Percentiles rank a stretch among this genome's conserved stretches.
Conservation (phyloP, 2,888 invertebrate species). For the Copidosoma aretas region DNA sequence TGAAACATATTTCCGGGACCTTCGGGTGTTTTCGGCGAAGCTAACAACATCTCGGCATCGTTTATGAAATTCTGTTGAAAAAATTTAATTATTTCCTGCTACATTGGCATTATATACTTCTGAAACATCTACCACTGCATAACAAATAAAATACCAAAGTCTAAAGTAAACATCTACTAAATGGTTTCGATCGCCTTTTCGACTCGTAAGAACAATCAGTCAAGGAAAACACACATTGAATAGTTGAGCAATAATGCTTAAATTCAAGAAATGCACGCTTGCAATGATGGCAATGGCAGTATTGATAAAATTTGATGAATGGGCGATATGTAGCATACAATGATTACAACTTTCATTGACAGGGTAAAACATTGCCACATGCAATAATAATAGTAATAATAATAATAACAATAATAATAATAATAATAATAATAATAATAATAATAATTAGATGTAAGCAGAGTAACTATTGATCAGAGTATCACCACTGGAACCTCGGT, state of each 20-base stretch:
- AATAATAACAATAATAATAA: constrained; percentile 10
- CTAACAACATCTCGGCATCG: constrained; percentile 81
- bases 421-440: constrained; percentile 19
- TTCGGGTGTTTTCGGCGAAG: constrained; percentile 77
- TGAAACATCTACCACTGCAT: constrained; percentile 36
- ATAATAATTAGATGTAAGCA: no score
- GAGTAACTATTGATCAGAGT: constrained; percentile 15
- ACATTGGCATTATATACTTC: constrained; percentile 3
- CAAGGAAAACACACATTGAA: constrained; percentile 34
- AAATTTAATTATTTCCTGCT: constrained; percentile 9
- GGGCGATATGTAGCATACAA: constrained; percentile 32
- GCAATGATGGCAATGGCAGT: constrained; percentile 39
- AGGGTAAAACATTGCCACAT: constrained; percentile 37
- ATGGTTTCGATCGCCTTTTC: constrained; percentile 41
- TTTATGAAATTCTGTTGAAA: constrained; percentile 74
- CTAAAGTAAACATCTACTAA: constrained; percentile 38
- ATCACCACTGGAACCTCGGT: constrained; percentile 34
- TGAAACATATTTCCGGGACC: constrained; percentile 64
- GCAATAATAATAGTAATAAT: constrained; percentile 29
- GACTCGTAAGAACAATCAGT: constrained; percentile 26
- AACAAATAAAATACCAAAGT: constrained; percentile 34
- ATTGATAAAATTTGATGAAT: constrained; percentile 32
- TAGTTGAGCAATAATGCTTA: constrained; percentile 25
- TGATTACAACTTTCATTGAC: constrained; percentile 33
- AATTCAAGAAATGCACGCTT: constrained; percentile 34